phyloP scores from a whole-genome alignment of 2,888 invertebrate genomes.

The Sminthurinus aureus region DNA sequence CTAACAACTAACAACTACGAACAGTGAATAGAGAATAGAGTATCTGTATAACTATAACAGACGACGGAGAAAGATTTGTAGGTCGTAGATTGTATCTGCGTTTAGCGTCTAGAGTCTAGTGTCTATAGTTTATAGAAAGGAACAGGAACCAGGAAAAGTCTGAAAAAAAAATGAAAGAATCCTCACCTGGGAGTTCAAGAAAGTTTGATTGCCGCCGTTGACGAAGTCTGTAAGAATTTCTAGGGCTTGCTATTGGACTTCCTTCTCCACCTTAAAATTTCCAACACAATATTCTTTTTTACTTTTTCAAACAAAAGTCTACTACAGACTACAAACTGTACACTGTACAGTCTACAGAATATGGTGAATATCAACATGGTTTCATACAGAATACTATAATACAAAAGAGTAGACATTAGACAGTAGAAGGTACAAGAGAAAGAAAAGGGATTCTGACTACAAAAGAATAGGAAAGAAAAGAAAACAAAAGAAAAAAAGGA shows the following conservation, averaged over 20 bases:
- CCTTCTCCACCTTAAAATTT: background rate
- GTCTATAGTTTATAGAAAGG: background rate
- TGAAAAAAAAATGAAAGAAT: conserved; percentile 14
- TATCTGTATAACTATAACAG: background rate
- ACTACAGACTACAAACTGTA: no score
- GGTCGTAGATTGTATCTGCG: background rate
- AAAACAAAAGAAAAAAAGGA: background rate
- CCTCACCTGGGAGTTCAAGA: conserved; percentile 81
- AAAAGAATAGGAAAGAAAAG: background rate
- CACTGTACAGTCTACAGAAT: no score
- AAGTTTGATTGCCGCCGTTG: conserved; percentile 87
- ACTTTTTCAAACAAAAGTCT: background rate
- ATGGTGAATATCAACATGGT: no score
- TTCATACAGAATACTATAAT: no score
- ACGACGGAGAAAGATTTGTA: background rate
- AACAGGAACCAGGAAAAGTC: background rate
- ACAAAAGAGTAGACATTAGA: no score
- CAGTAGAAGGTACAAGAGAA: no score
- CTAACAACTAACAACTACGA: no score
- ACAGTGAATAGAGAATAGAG: background rate
- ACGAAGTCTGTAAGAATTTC: conserved; percentile 69
- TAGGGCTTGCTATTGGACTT: conserved; percentile 35
- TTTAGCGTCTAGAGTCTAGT: background rate
- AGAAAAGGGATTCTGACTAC: no score
- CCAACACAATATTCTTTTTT: no score